Evolutionary conservation across 2,113 vertebrate genomes (phyloP).

Genomic region (Plestiodon gilberti): DNA sequence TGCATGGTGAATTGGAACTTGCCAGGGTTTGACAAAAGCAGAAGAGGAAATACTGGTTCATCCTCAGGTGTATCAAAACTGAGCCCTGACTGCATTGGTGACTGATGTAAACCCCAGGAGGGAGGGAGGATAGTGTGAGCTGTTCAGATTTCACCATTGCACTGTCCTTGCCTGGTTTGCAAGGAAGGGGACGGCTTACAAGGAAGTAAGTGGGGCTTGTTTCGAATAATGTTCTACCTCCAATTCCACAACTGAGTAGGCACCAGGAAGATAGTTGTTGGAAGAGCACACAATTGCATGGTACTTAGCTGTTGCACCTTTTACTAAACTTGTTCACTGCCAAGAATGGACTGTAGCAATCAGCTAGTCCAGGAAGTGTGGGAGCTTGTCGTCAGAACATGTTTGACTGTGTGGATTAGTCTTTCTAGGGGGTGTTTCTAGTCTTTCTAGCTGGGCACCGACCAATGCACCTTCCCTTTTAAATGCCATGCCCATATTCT

Average conservation of each 20-base stretch:
- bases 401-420: background rate
- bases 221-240: background rate
- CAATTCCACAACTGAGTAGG: background rate
- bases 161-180: background rate
- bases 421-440: background rate
- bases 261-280: background rate
- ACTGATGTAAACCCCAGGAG: background rate
- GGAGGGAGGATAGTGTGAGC: background rate
- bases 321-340: too few species aligned
- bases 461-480: constrained; percentile 2
- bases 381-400: background rate
- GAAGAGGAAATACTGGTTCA: background rate
- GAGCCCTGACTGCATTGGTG: background rate
- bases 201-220: background rate
- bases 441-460: background rate
- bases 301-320: too few species aligned
- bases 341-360: background rate
- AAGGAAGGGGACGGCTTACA: background rate
- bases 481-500: constrained; percentile 47
- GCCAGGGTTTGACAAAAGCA: background rate
- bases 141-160: background rate
- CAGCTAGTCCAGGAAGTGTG: background rate
- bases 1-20: background rate
- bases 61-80: background rate
- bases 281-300: background rate